These are phyloP conservation scores for Corbicula japonica DNA, from an alignment of 2,888 invertebrate genomes.

Conservation along the genomic window DNA sequence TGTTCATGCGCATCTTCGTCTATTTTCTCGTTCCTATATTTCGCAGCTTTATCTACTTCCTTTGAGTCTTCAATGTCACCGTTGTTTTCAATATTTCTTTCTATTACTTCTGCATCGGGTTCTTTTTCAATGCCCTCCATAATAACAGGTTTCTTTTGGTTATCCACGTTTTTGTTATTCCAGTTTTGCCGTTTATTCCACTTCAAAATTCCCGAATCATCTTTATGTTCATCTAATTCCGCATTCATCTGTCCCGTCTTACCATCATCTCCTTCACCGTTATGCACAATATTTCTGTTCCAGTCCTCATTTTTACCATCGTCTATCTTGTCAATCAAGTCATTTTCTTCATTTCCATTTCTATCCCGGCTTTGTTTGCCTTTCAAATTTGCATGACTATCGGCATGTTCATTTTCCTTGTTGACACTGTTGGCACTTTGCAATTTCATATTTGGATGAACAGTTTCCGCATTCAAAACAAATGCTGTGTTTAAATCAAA, in stretches of 20 bases:
- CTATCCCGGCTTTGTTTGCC: no score
- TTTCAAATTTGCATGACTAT: no score
- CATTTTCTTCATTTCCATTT: no score
- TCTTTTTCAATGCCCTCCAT: neutral
- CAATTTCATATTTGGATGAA: no score
- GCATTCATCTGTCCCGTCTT: neutral
- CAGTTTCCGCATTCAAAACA: no score
- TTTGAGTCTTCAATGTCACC: neutral
- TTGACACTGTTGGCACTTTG: no score
- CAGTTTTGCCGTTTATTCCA: neutral
- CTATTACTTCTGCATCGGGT: neutral
- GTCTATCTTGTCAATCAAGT: no score
- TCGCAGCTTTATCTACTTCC: slow-evolving; percentile 10
- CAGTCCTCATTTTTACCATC: neutral
- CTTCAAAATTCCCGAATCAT: neutral
- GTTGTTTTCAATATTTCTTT: neutral
- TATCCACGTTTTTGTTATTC: no score
- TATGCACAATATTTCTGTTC: neutral
- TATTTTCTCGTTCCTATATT: neutral
- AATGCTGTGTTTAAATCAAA: neutral
- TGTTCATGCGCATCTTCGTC: neutral
- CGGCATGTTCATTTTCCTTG: no score
- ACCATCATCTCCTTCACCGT: slow-evolving; percentile 2
- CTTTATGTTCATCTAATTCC: slow-evolving; percentile 2
- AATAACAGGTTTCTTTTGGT: neutral